Evolutionary conservation across 1,140 invertebrate species (phyloP).

Genomic region (Lamellibrachia luymesi): DNA sequence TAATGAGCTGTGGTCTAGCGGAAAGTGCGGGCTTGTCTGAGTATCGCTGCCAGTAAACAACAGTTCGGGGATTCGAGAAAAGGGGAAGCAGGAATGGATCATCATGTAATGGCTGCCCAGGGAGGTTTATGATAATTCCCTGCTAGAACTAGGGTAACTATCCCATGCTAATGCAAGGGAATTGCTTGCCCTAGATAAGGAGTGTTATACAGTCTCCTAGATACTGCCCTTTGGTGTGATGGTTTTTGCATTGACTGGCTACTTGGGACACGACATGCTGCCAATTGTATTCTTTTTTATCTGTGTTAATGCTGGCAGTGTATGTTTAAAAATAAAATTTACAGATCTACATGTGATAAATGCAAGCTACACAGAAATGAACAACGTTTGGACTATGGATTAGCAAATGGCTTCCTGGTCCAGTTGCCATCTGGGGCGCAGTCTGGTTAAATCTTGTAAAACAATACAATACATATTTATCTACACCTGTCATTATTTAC

Average conservation of each 20-base stretch:
- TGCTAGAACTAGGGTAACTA: not conserved
- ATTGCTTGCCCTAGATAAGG: not conserved
- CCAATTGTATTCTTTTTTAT: no score
- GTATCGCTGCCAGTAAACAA: not conserved
- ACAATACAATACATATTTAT: no score
- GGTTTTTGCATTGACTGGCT: not conserved
- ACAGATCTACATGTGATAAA: no score
- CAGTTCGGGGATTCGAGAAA: not conserved
- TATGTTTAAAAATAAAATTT: no score
- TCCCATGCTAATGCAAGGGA: not conserved
- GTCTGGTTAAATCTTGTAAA: no score
- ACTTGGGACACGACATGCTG: not conserved
- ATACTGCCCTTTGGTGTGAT: not conserved
- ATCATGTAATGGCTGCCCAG: not conserved
- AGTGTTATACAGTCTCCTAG: not conserved
- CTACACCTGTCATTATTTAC: no score
- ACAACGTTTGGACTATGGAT: no score
- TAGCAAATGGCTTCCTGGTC: no score
- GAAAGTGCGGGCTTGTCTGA: not conserved
- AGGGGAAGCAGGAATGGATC: not conserved
- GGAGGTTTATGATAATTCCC: not conserved
- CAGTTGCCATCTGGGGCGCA: no score
- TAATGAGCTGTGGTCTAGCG: not conserved
- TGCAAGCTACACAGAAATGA: no score
- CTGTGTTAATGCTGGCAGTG: no score